Base-by-base conservation (phyloP, 2,888 invertebrate species). In the Nysson spinosus region DNA sequence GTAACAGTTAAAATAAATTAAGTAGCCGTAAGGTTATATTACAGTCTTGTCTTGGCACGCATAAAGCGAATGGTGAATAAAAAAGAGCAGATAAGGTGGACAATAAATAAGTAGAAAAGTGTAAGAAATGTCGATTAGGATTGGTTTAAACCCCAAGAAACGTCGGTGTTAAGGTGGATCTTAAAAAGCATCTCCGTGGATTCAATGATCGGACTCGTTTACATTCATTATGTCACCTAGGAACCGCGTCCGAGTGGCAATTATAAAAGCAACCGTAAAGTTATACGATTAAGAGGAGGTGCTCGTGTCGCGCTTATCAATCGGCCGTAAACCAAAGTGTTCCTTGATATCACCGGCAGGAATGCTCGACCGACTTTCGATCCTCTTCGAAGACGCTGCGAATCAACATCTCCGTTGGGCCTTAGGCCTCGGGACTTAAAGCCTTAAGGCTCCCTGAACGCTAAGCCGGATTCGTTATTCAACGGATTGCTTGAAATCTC, bases 201-300 rank as follows among this genome's bases (percentile, higher is more conserved):
- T 9, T 9, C n/a, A 28, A 28, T 9, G 28, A 28, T 9, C 16
- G 7, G 42, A 32, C 43, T 39, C 51, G 47, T 64, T 64, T 64
- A 54, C 52, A 51, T 64, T 32, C 42, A 66, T 57, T 64, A 64
- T 65, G 57, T 65, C 55, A 51, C 69, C 50, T 57, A 66, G 54
- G 40, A 55, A 54, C 28, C 51, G 60, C 65, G 51, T 51, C 63
- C 56, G 64, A 69, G 55, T 71, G 71, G 68, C 73, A 66, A 76
- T 75, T 73, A 76, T 61, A 71, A 63, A 44, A 73, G 68, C n/a
- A n/a, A n/a, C n/a, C 73, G 62, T 73, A 70, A 70, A 62, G 54
- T 46, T 57, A 32, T 51, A 39, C 62, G 69, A 70, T 76, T 76
- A 61, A 65, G 68, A 70, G 40, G 30, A 42, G 55, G 28, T 69